phyloP scores from a whole-genome alignment of 2,113 vertebrate genomes.

The Thunnus thynnus region DNA sequence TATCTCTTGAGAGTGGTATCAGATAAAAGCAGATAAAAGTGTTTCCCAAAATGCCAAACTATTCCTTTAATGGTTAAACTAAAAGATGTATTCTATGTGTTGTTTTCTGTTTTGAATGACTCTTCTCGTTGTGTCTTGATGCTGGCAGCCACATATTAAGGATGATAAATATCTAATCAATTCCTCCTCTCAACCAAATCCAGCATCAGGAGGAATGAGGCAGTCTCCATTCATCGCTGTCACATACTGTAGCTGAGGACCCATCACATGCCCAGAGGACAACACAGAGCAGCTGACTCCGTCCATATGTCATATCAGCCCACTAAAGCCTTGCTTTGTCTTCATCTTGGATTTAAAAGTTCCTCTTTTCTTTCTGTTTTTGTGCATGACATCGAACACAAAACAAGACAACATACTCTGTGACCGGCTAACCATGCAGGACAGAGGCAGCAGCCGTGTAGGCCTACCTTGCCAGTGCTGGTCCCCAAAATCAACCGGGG shows the following conservation, averaged over 20 bases:
- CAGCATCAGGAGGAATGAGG: constrained; percentile 30
- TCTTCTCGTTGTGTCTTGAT: neutral
- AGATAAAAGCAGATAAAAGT: too few relatives aligned
- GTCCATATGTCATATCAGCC: constrained; percentile 51
- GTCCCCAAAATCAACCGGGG: constrained; percentile 50
- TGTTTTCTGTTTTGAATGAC: constrained; percentile 4
- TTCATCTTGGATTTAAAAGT: neutral
- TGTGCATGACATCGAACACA: neutral
- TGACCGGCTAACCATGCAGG: neutral
- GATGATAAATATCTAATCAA: constrained; percentile 53
- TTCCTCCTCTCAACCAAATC: constrained; percentile 40
- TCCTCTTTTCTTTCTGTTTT: neutral
- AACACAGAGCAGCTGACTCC: constrained; percentile 38
- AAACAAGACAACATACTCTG: neutral
- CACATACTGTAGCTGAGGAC: constrained; percentile 12
- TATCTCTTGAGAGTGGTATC: too few relatives aligned
- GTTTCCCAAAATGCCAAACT: neutral
- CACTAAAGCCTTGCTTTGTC: constrained; percentile 31
- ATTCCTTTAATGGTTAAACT: neutral
- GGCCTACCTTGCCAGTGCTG: neutral
- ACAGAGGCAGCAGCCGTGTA: constrained; percentile 16
- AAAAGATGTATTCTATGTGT: neutral
- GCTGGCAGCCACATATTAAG: constrained; percentile 35
- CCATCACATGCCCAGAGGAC: constrained; percentile 22
- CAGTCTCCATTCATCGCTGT: constrained; percentile 45